Evolutionary conservation across 2,888 invertebrate genomes (phyloP), one percentile per base, ranked within the genome.

Genomic region (Agrotis segetum): DNA sequence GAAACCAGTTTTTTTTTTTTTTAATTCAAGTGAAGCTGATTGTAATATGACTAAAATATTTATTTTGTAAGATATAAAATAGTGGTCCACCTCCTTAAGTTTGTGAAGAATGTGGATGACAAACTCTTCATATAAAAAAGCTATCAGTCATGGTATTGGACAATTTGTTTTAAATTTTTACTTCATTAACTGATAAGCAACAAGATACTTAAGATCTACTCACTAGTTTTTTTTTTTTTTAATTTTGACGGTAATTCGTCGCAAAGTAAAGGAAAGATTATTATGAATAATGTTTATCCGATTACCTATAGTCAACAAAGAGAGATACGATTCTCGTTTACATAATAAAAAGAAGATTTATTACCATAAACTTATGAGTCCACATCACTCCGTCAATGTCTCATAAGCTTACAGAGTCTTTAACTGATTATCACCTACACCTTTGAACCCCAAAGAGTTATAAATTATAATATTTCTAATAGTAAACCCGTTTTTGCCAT

Each of bases 261-360:
- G 47, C 34, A n/a, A 71, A 49, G 19, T 46, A 5, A 19, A 46
- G 14, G 19, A 34, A 61, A 59, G 47, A 66, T 61, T 71, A 50
- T 21, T 58, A 59, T 59, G 29, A 72, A 59, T 63, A 63, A 72
- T 67, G 21, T 53, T 59, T 53, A 72, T 67, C 67, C 50, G 67
- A 67, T 67, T 40, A 11, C 40, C 40, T 60, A 67, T 55, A 55
- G 53, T 60, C n/a, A 40, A 74, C 59, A 73, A 64, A 61, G 13
- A 60, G 24, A 60, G n/a, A 47, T 46, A 19, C 14, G 21, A 21
- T 34, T 55, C 53, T 60, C 7, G 19, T 73, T 50, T 60, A 24
- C 53, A 50, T 67, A 19, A 7, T 21, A 63, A 72, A 44, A 63
- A 40, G 1, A 14, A 56, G 50, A 24, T 66, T 53, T 67, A 59